These are phyloP conservation scores for Halcyon leucocephala DNA, from an alignment of 2,797 vertebrate species.

Conservation along the genomic window DNA sequence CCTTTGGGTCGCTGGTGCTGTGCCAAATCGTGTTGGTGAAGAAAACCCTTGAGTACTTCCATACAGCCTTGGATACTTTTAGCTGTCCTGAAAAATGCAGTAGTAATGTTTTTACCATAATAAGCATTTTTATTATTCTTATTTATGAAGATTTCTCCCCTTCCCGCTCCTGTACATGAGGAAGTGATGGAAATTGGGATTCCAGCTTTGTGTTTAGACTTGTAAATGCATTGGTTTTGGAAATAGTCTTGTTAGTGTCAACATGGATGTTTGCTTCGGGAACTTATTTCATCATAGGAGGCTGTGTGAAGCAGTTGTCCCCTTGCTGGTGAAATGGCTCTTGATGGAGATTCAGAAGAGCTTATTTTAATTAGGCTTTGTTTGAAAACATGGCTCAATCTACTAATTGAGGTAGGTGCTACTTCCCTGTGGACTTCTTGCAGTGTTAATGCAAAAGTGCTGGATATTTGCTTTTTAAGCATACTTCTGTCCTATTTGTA, in stretches of 20 bases:
- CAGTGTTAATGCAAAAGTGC: conserved; percentile 3
- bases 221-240: background rate
- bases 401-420: conserved; percentile 27
- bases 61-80: background rate
- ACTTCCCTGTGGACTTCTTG: conserved; percentile 5
- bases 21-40: conserved; percentile 10
- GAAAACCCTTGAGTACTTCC: background rate
- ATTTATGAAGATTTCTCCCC: background rate
- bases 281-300: background rate
- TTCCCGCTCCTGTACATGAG: background rate
- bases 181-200: background rate
- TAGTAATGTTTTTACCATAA: background rate
- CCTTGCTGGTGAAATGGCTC: conserved; percentile 27
- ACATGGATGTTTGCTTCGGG: background rate
- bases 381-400: conserved; percentile 49
- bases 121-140: background rate
- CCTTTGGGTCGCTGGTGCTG: background rate
- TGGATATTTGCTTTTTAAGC: background rate
- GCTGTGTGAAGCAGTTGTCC: conserved; percentile 33
- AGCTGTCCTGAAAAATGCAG: background rate
- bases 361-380: conserved; percentile 60
- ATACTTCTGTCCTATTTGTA: background rate
- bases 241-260: background rate
- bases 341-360: conserved; percentile 31
- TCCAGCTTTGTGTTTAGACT: conserved; percentile 15